These are phyloP conservation scores for Galaxea fascicularis DNA, from an alignment of 92 coral and sea anemone genomes.

Conservation along the genomic window DNA sequence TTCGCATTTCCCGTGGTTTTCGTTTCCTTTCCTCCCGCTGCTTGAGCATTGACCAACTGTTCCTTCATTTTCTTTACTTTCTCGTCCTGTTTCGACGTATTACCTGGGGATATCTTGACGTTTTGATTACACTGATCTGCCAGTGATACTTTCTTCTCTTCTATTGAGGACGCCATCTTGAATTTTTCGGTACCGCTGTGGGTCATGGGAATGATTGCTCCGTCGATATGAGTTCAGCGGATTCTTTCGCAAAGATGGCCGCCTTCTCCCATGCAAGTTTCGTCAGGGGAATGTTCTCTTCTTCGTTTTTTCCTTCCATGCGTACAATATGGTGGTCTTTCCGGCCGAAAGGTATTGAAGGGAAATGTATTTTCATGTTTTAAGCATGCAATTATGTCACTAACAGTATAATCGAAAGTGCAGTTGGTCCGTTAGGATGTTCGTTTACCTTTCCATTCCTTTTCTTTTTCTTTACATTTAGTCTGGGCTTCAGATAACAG, in stretches of 20 bases:
- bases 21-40: background rate
- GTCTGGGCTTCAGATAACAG: background rate
- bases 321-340: slow-evolving; percentile 8
- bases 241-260: slow-evolving; percentile 23
- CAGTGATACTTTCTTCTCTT: background rate
- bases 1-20: background rate
- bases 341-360: slow-evolving; percentile 9
- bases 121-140: background rate
- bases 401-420: background rate
- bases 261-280: background rate
- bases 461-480: background rate
- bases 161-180: slow-evolving; percentile 72
- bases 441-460: background rate
- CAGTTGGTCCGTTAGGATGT: background rate
- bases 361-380: background rate
- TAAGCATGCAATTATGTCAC: background rate
- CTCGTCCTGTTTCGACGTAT: slow-evolving; percentile 16
- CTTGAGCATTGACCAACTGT: slow-evolving; percentile 14
- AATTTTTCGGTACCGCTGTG: slow-evolving; percentile 30
- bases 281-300: slow-evolving; percentile 5
- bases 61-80: slow-evolving; percentile 34
- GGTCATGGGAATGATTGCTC: slow-evolving; percentile 42
- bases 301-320: background rate
- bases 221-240: slow-evolving; percentile 17
- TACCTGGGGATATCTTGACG: background rate